Conservation (phyloP, 2,797 vertebrate species). For the Centropyge bicolor region DNA sequence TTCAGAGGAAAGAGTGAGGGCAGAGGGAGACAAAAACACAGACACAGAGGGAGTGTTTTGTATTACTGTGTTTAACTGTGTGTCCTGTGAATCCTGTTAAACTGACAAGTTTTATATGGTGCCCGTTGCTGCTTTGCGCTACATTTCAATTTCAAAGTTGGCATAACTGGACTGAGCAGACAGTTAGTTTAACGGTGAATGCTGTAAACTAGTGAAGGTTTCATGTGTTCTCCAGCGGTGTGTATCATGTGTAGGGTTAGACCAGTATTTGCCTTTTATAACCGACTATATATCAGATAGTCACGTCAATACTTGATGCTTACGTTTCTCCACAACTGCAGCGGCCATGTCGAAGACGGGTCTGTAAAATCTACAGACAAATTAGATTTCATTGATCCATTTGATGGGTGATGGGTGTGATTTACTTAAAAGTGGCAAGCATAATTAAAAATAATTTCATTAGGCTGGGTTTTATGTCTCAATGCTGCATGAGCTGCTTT, state of each 20-base stretch:
- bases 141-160: constrained; percentile 21
- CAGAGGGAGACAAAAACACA: constrained; percentile 33
- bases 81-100: constrained; percentile 43
- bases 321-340: background rate
- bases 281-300: background rate
- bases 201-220: constrained; percentile 31
- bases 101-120: constrained; percentile 37
- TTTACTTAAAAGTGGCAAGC: background rate
- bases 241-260: background rate
- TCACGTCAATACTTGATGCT: background rate
- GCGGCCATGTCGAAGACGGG: background rate
- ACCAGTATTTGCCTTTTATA: constrained; percentile 11
- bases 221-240: constrained; percentile 21
- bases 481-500: background rate
- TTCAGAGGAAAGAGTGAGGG: constrained; percentile 34
- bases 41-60: constrained; percentile 18
- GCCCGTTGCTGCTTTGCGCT: constrained; percentile 1
- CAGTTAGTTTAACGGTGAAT: constrained; percentile 34
- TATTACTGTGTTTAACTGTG: constrained; percentile 31
- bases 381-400: background rate
- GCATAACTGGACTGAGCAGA: constrained; percentile 22
- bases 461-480: background rate
- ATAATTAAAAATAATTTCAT: background rate
- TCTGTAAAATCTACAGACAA: background rate
- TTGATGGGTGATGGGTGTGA: background rate